Base-by-base conservation (phyloP, 2,113 vertebrate genomes). In the Rallus limicola region DNA sequence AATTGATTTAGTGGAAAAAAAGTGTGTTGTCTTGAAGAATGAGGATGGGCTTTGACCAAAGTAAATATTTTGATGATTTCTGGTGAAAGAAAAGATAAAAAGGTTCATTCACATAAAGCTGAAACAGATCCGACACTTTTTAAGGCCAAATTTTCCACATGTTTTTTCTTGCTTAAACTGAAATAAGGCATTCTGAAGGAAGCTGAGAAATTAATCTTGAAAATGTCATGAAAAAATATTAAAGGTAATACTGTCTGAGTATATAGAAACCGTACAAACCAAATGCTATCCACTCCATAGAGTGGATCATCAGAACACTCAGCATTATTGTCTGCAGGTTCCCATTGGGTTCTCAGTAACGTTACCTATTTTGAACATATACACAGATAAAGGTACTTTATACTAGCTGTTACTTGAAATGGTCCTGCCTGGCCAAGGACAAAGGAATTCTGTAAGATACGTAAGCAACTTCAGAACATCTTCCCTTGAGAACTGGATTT, bases 1-100 rank as follows among this genome's bases (percentile, higher is more conserved):
- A 95, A 92, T 89, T 76, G 77, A 87, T 92, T 91, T 92, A 75
- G 74, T 81, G 83, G 60, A 58, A 83, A 90, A 96, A 86, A 34
- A 56, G 1, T 40, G 10, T 55, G 23, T 78, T 68, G 23, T 7
- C 44, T 75, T 14, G 46, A 71, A 84, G 52, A 86, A 84, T 17
- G 63, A 82, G 56, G 52, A 38, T 4, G 10, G 19, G 15, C 48
- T 91, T 88, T 63, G 23, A 93, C 82, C n/a, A 42, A 46, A 68
- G 56, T 58, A 74, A 77, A 15, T 68, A 16, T 74, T 88, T 53
- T 38, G 28, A 71, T 71, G 56, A 78, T 75, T 84, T 82, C 56
- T 68, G 11, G 6, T 60, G 36, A 81, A 81, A 83, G 58, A 19
- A 69, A 82, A 68, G 14, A 20, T 17, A 70, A 53, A 53, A 18